Base-by-base conservation (phyloP, 2,797 vertebrate species). In the Ataeniobius toweri region DNA sequence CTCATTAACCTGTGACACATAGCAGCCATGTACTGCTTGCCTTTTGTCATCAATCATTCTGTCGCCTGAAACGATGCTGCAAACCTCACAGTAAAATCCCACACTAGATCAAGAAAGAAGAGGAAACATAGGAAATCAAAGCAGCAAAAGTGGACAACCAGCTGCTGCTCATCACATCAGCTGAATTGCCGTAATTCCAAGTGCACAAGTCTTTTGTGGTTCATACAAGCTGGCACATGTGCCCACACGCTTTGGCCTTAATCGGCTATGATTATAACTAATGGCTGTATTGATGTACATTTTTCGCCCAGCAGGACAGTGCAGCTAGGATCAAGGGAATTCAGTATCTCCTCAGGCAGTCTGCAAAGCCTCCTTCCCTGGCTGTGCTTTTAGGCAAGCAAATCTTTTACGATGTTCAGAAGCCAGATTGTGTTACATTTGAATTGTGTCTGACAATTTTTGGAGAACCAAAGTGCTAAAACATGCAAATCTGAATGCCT, bases 201-300 rank as follows among this genome's bases (percentile, higher is more conserved):
- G 71, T 68, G 51, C 53, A 68, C 10, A 80, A 73, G 73, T 71
- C 48, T 81, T 50, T 76, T 71, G 10, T 83, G 56, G 78, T 53
- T 79, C 80, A 72, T 58, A 78, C 31, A 77, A 73, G 41, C 74
- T 56, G 80, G 75, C 82, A 88, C 91, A 3, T 83, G 84, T 85
- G 82, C 89, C 81, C 76, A 76, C 91, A 91, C 91, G 88, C 87
- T 86, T 85, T 74, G 88, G 90, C 93, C 93, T 92, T 96, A 96
- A 97, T 96, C 92, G 93, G 87, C 89, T 89, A 91, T 96, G 95
- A 97, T 97, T 97, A 94, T 91, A 93, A 92, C 94, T 96, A 97
- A 97, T 96, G 95, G 94, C 91, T 94, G 89, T 94, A 95, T 95
- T 96, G 96, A 96, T 96, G 94, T 89, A 88, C 89, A 92, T 93